Base-by-base conservation (phyloP, 2,888 invertebrate genomes). In the Esperia sulphurella region DNA sequence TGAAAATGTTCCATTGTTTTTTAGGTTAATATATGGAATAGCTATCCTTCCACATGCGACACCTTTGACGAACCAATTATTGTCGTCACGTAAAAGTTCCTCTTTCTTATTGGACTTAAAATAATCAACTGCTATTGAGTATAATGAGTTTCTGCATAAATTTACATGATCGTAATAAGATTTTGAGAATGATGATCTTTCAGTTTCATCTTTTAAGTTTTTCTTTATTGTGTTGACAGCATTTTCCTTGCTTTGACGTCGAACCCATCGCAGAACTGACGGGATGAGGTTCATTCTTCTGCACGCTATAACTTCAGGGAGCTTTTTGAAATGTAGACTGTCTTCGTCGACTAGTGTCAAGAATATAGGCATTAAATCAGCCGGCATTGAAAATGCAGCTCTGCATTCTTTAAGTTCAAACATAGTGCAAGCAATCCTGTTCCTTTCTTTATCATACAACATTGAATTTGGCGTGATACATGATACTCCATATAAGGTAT, bases 1-100 rank as follows among this genome's bases (percentile, higher is more conserved):
- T 3, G 59, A 60, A 28, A 59, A 56, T 5, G 46, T 39, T 3
- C 54, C 52, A 8, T 51, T 46, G 14, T 59, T 57, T 46, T 57
- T 63, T 10, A 73, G 51, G 57, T 67, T 63, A 1, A 73, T 51
- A 35, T 63, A 70, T 3, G 62, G 59, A 29, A 53, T 41, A 0
- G 62, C 63, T 41, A 71, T 62, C 42, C 43, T 55, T 9, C 65
- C 59, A 13, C 41, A 46, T 3, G 57, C 51, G 9, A 72, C 57
- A 7, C 56, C 63, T 50, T 59, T 58, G 0, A 41, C 42, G 41
- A 70, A 61, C 61, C 61, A 62, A 55, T n/a, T 35, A n/a, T 9
- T 9, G n/a, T 52, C 50, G 31, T 13, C 37, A 12, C 10, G n/a
- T 10, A 7, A 12, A 37, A 6, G 12, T 8, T 14, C 8, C n/a